Conservation (phyloP, 2,888 invertebrate genomes). For the Amblyjoppa proteus region DNA sequence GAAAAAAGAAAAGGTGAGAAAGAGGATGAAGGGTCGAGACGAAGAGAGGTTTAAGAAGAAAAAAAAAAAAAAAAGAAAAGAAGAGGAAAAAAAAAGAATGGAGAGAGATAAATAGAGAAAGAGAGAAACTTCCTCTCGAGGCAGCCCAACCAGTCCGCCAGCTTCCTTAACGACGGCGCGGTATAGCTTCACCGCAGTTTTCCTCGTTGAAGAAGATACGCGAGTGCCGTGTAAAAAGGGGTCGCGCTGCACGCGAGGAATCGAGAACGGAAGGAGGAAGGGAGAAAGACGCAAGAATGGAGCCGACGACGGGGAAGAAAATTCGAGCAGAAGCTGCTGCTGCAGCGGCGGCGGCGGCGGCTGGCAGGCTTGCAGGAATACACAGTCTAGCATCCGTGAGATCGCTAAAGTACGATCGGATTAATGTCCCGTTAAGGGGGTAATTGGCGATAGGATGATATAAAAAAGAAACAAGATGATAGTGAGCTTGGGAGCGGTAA, state of each 20-base stretch:
- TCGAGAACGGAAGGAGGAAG: slow-evolving; percentile 44
- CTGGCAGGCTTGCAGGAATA: slow-evolving; percentile 29
- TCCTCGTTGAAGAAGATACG: slow-evolving; percentile 58
- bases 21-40: slow-evolving; percentile 28
- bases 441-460: slow-evolving; percentile 70
- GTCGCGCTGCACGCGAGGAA: slow-evolving; percentile 21
- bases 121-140: slow-evolving; percentile 46
- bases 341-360: neutral
- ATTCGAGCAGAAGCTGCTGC: slow-evolving; percentile 42
- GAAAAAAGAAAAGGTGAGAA: slow-evolving; percentile 15
- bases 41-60: slow-evolving; percentile 23
- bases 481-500: slow-evolving; percentile 5
- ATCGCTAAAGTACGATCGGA: slow-evolving; percentile 69
- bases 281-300: slow-evolving; percentile 27
- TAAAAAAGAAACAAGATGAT: slow-evolving; percentile 60
- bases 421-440: slow-evolving; percentile 69
- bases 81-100: slow-evolving; percentile 12
- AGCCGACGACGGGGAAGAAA: slow-evolving; percentile 30
- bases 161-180: slow-evolving; percentile 66
- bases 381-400: slow-evolving; percentile 52
- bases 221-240: slow-evolving; percentile 59
- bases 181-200: slow-evolving; percentile 58
- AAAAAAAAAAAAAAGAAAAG: slow-evolving; percentile 11
- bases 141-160: slow-evolving; percentile 39
- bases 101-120: slow-evolving; percentile 21